Conservation (phyloP, 1,140 invertebrate genomes). For the Seison nebaliae region DNA sequence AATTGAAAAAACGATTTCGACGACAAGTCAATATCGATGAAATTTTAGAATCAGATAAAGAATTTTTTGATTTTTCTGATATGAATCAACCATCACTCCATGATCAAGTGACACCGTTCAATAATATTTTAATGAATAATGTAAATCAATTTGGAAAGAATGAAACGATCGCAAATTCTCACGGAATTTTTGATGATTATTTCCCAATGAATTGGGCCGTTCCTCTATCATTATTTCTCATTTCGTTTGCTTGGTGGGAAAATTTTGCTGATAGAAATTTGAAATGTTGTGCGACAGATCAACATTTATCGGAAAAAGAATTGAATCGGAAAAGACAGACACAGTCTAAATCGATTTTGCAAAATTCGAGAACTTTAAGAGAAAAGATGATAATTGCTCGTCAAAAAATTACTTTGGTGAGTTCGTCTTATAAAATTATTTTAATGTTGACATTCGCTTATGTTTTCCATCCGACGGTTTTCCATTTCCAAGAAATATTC, state of each 20-base stretch:
- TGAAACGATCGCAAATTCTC: no score
- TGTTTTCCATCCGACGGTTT: constrained; percentile 11
- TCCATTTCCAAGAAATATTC: no score
- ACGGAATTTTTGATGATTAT: no score
- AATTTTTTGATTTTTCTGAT: no score
- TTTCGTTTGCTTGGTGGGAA: constrained; percentile 82
- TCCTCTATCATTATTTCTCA: constrained; percentile 48
- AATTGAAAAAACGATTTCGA: no score
- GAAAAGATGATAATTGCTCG: constrained; percentile 12
- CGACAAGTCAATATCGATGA: no score
- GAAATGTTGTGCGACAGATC: constrained; percentile 15
- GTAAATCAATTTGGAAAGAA: no score
- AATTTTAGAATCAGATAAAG: no score
- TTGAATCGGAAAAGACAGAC: constrained; percentile 18
- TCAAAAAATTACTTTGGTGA: constrained; percentile 18
- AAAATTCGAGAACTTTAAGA: constrained; percentile 8
- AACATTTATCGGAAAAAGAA: constrained; percentile 16
- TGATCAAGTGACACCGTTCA: no score
- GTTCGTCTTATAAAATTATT: constrained; percentile 18
- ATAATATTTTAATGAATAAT: no score
- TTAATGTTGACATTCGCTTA: constrained; percentile 18
- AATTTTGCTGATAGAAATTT: constrained; percentile 51
- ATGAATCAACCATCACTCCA: no score
- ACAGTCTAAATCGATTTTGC: constrained; percentile 16
- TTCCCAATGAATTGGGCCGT: constrained; percentile 34